These are phyloP conservation scores for Epistrophella euchroma DNA, from an alignment of 2,888 invertebrate species.

Conservation along the genomic window DNA sequence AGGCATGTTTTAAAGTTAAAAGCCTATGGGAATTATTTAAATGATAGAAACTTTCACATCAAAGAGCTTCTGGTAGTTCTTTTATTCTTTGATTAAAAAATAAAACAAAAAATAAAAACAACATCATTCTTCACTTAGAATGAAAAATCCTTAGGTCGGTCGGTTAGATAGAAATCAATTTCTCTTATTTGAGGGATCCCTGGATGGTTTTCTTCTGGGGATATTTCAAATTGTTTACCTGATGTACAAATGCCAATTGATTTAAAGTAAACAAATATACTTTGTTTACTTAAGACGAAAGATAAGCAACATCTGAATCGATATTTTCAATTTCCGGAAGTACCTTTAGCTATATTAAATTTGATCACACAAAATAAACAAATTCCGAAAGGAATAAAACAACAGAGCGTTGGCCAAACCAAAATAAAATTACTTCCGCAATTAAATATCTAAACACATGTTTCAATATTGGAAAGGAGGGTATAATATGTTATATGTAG, in stretches of 20 bases:
- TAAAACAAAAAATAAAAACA: neutral
- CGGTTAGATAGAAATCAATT: neutral
- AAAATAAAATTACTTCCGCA: neutral
- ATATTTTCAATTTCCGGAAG: neutral
- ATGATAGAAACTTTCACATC: neutral
- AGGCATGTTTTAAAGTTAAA: neutral
- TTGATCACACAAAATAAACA: neutral
- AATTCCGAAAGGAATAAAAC: neutral
- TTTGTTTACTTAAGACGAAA: neutral
- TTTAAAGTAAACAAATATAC: constrained; percentile 4
- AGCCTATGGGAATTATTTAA: constrained; percentile 6
- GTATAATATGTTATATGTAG: no score
- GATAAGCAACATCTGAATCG: neutral
- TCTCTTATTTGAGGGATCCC: neutral
- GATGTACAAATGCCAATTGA: neutral
- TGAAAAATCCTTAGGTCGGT: neutral
- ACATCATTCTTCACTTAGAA: neutral
- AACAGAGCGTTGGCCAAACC: neutral
- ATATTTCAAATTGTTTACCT: neutral
- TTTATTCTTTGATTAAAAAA: neutral
- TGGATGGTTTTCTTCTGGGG: neutral
- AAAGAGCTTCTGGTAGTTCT: neutral
- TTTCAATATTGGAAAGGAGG: no score
- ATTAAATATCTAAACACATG: neutral
- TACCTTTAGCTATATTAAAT: neutral